Evolutionary conservation across 2,888 invertebrate genomes (phyloP), one percentile per base, ranked within the genome.

Genomic region (Ametastegia equiseti): DNA sequence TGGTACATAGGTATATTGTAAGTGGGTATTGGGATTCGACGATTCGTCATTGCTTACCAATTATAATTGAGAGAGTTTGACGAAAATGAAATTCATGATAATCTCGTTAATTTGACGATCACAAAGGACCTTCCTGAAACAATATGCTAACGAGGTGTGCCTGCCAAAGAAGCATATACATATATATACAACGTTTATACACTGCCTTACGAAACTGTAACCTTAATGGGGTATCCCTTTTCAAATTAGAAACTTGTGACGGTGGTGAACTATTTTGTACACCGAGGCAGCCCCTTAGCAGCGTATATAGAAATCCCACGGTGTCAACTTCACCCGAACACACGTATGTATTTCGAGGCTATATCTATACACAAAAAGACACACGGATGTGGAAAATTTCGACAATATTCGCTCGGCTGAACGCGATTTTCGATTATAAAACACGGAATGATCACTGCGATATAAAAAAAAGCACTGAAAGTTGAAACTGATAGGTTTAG

Each of bases 131-230:
- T 42, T 47, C 45, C 6, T 11, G 23, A 54, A 54, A 75, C 54
- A 75, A 50, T 54, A 54, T 75, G 75, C 75, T 75, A 75, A 75
- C 75, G 75, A 75, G 75, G 50, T 50, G n/a, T n/a, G n/a, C n/a
- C n/a, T n/a, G 54, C 23, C 6, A 54, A 15, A 27, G 71, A n/a
- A n/a, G n/a, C n/a, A n/a, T n/a, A n/a, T n/a, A n/a, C 47, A 47
- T 47, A 71, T n/a, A 71, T 11, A 11, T 5, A 54, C 54, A 19
- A 75, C 54, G 75, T 15, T 54, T 45, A 75, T 33, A 75, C 36
- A 54, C 36, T 45, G 2, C 33, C 6, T 19, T 33, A 36, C 50
- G 33, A 54, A 75, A 75, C 75, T 75, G 33, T 36, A 54, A 36
- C 75, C 75, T 45, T 75, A 54, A 75, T 75, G 54, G 54, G 75